Conservation (phyloP, 2,888 invertebrate species). For the Nasonia oneida region DNA sequence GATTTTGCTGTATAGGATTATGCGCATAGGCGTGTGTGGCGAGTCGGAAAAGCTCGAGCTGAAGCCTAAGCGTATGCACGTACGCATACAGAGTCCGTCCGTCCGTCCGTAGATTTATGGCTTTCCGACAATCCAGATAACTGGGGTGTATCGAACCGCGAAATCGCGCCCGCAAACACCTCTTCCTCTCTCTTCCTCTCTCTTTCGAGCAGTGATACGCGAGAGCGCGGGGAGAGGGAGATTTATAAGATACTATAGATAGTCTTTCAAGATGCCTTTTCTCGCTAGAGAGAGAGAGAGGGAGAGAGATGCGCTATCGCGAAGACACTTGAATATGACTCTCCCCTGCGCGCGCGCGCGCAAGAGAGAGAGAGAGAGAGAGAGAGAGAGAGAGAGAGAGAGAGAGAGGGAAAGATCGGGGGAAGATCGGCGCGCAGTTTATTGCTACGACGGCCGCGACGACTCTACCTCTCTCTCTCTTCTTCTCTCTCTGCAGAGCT, state of each 20-base stretch:
- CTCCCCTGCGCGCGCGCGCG: constrained; percentile 18
- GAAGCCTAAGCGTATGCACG: constrained; percentile 15
- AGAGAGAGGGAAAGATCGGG: constrained; percentile 48
- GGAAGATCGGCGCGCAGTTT: constrained; percentile 55
- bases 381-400: constrained; percentile 40
- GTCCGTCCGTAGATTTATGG: constrained; percentile 41
- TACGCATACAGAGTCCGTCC: background rate
- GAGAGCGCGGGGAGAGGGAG: constrained; percentile 43
- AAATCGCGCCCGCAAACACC: constrained; percentile 24
- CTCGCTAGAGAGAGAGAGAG: constrained; percentile 26
- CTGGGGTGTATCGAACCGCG: constrained; percentile 37
- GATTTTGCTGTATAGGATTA: too few relatives aligned
- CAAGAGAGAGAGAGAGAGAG: constrained; percentile 18
- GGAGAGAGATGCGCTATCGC: constrained; percentile 57
- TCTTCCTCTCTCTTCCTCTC: constrained; percentile 4
- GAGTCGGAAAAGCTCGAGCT: background rate
- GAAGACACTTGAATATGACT: constrained; percentile 63
- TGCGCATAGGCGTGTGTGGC: background rate
- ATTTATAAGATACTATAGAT: constrained; percentile 62
- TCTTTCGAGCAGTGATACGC: constrained; percentile 37
- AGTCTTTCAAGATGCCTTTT: constrained; percentile 61
- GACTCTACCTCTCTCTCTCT: constrained; percentile 10
- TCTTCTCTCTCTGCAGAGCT: constrained; percentile 1
- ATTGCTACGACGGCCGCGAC: constrained; percentile 18
- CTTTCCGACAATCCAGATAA: constrained; percentile 53